Base-by-base conservation (phyloP, 2,113 vertebrate genomes). In the Girardinichthys multiradiatus region DNA sequence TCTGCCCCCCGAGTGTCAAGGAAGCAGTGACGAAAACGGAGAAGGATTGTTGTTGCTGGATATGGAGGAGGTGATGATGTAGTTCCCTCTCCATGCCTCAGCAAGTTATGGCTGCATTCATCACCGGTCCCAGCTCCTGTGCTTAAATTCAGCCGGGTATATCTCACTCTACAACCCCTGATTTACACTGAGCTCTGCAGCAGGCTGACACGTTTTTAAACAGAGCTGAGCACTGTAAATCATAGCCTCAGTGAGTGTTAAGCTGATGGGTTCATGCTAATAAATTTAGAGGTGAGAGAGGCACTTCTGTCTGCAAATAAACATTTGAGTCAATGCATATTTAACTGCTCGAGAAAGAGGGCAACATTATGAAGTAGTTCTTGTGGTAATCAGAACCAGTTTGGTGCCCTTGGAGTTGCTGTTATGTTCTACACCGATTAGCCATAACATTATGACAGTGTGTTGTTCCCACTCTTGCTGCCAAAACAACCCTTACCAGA, bases 1-100 rank as follows among this genome's bases (percentile, higher is more conserved):
- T 60, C 63, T 57, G 26, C 26, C 33, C 37, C 39, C 35, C 19
- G 12, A 74, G 70, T 64, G 66, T 37, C 27, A 76, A 58, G 11
- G 21, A 63, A 69, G 76, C 59, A 58, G 67, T 61, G 76, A 74
- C 57, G 83, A 79, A 84, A 82, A 82, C 58, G 30, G 48, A 80
- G 86, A 80, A 31, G 57, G 80, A 85, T 82, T 77, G 80, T 86
- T 68, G 60, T 80, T 45, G 76, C 81, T 79, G 71, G 66, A 83
- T 88, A 82, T 71, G 68, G 83, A 86, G 75, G 79, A 86, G 82
- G 76, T 78, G 78, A 89, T 90, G 86, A 91, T 91, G 76, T 85
- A 87, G 85, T 84, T 86, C 54, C 82, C 81, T 91, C 85, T 91
- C 86, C 85, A 89, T 92, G 90, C 90, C 89, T 93, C 90, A 88